Percentiles rank a stretch among this genome's conserved stretches.
These are phyloP conservation scores for Brachyrhaphis roseni DNA, from an alignment of 2,797 vertebrate genomes.

Conservation along the genomic window DNA sequence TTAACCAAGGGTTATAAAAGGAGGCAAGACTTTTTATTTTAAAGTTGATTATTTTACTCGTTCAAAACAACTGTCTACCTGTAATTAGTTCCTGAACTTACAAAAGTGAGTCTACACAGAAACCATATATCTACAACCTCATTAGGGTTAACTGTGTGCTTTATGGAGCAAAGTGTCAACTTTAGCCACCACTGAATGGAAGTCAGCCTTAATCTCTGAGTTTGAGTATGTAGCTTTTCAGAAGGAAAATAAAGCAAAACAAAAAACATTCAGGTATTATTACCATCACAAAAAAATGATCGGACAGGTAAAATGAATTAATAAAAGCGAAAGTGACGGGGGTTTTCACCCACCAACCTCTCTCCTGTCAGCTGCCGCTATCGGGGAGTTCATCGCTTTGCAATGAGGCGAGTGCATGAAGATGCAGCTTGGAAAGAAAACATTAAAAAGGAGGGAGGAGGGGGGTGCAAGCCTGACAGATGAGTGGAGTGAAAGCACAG, in stretches of 20 bases:
- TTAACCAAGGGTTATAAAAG: background rate
- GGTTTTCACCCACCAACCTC: constrained; percentile 26
- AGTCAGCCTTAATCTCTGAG: background rate
- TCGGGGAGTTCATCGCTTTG: constrained; percentile 42
- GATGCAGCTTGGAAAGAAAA: constrained; percentile 40
- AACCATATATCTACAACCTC: background rate
- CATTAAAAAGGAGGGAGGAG: constrained; percentile 18
- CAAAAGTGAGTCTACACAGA: background rate
- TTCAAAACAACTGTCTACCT: background rate
- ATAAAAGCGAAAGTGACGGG: background rate
- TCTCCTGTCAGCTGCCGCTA: constrained; percentile 32
- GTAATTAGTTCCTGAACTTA: background rate
- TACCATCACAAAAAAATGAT: background rate
- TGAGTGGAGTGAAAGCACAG: constrained; percentile 64
- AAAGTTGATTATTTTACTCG: background rate
- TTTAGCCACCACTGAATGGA: background rate
- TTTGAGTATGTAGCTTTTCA: background rate
- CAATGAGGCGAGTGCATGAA: constrained; percentile 57
- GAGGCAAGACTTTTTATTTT: background rate
- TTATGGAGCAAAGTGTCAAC: background rate
- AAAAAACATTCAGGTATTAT: background rate
- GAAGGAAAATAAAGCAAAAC: background rate
- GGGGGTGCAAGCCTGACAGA: constrained; percentile 56
- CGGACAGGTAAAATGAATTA: background rate
- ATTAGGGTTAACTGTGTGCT: background rate